Evolutionary conservation across 2,797 vertebrate genomes (phyloP), one percentile per base, ranked within the genome.

Genomic region (Pseudochirops corinnae): DNA sequence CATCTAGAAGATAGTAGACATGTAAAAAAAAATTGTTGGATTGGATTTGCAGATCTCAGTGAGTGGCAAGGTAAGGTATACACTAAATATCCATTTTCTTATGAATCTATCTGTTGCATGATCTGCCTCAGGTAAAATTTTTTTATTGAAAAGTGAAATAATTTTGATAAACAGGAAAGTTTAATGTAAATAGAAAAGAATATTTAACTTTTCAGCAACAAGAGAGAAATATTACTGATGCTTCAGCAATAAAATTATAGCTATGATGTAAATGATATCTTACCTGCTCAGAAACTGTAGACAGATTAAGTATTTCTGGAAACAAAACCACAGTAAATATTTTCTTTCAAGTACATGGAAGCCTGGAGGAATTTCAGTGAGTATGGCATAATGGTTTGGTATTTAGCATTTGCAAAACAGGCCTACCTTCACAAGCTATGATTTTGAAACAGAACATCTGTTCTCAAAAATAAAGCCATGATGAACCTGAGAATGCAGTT

Each of bases 121-220:
- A 82, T 92, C 10, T 93, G 50, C 55, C 26, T 14, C 21, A 91
- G 39, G 87, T 53, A 91, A 92, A 93, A 90, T 46, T 12, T 56
- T 18, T 90, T 93, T 55, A 55, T 28, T 28, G 82, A n/a, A 46
- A 94, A 96, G 94, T 24, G 16, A 62, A 28, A 60, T 62, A 53
- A 39, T 94, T 94, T 95, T 91, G 0, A 91, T 26, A 46, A 82
- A 82, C 5, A 33, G 55, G 28, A 12, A 93, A 62, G 57, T 94
- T 82, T 93, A n/a, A 95, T n/a, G 74, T 52, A 94, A 74, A 12
- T 91, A 74, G 16, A 50, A 62, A 52, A 90, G 50, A 93, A 26
- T 74, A 92, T 67, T 95, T 95, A 74, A 93, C 55, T 55, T 92
- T 56, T 92, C 91, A 97, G 74, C 29, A 97, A 90, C 11, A 39